These are phyloP conservation scores for Drosophila sp. DNA, from an alignment of 1,140 invertebrate species.

Conservation along the genomic window DNA sequence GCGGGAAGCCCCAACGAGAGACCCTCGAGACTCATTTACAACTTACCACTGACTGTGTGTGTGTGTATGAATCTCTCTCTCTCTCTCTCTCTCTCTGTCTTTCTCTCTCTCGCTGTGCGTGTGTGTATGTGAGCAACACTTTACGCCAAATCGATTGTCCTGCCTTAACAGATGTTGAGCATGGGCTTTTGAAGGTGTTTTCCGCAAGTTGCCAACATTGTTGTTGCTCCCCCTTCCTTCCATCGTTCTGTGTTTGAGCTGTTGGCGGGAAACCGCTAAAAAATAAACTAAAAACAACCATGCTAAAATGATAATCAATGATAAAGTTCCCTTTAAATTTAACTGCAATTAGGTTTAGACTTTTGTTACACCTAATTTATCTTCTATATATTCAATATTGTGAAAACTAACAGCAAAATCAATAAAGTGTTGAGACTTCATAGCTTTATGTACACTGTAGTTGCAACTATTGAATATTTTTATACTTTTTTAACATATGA, in stretches of 20 bases:
- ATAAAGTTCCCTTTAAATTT: no score
- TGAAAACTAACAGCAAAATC: no score
- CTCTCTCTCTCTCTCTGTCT: conserved; percentile 5
- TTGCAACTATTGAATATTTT: no score
- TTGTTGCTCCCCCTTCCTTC: conserved; percentile 2
- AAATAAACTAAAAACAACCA: no score
- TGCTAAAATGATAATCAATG: neutral
- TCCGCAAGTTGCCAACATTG: conserved; percentile 51
- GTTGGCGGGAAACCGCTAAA: no score
- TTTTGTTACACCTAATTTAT: no score
- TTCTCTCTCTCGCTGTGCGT: neutral
- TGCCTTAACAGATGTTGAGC: conserved; percentile 77
- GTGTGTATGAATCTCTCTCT: conserved; percentile 40
- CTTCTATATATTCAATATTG: no score
- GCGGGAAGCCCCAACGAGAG: conserved; percentile 51
- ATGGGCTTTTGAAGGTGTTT: conserved; percentile 71
- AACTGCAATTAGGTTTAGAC: no score
- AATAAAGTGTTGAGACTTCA: no score
- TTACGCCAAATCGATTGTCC: conserved; percentile 77
- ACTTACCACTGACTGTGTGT: conserved; percentile 56
- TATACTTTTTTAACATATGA: no score
- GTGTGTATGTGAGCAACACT: conserved; percentile 64
- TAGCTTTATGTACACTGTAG: no score
- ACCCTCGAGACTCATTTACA: conserved; percentile 79
- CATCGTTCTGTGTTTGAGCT: no score